Percentiles rank a stretch among this genome's conserved stretches.
phyloP scores from a whole-genome alignment of 2,888 invertebrate species.

The Balanococcus diminutus region DNA sequence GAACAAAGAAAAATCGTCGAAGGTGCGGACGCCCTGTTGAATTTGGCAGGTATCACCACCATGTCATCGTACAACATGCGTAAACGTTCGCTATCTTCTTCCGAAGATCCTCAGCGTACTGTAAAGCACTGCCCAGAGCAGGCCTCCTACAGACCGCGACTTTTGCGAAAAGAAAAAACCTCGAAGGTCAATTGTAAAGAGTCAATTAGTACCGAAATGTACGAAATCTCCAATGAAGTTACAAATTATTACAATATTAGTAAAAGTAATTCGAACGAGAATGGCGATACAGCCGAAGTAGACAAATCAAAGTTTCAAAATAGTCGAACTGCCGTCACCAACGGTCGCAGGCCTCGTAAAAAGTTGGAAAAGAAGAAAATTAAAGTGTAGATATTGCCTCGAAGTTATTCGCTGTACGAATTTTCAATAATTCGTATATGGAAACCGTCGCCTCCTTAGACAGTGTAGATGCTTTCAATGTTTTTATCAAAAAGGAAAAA shows the following conservation, averaged over 20 bases:
- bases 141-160: not conserved
- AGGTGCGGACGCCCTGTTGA: conserved; percentile 78
- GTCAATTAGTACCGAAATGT: conserved; percentile 31
- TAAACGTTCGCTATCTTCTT: conserved; percentile 30
- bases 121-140: conserved; percentile 33
- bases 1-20: conserved; percentile 76
- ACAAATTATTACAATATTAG: conserved; percentile 23
- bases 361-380: conserved; percentile 43
- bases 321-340: conserved; percentile 39
- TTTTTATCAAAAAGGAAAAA: conserved; percentile 18
- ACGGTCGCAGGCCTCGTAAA: conserved; percentile 28
- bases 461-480: conserved; percentile 28
- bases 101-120: conserved; percentile 2
- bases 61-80: conserved; percentile 53
- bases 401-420: not conserved
- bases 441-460: not conserved
- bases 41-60: conserved; percentile 71
- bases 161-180: conserved; percentile 5
- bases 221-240: conserved; percentile 33
- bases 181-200: conserved; percentile 39
- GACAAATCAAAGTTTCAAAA: conserved; percentile 36
- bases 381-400: conserved; percentile 39
- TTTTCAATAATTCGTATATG: not conserved
- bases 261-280: conserved; percentile 15
- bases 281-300: not conserved